phyloP scores from a whole-genome alignment of 2,888 invertebrate genomes.

The Hanleya hanleyi region DNA sequence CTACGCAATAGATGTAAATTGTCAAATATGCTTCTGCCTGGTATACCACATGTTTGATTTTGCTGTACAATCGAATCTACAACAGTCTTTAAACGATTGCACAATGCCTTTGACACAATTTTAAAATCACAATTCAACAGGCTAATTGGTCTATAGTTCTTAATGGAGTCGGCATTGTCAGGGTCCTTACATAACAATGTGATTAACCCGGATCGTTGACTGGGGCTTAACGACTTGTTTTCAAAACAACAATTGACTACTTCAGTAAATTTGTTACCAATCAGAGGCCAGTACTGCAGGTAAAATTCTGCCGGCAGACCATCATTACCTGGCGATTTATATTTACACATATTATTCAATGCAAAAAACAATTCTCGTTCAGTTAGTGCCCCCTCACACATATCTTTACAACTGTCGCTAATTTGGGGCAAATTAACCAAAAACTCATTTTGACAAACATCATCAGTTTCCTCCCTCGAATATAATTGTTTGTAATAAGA shows the following conservation, averaged over 20 bases:
- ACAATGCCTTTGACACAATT: too few species aligned
- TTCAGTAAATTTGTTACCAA: neutral
- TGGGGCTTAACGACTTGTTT: neutral
- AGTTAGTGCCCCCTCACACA: neutral
- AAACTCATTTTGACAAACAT: neutral
- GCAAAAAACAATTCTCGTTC: neutral
- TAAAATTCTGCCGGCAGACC: conserved; percentile 6
- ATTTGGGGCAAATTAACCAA: neutral
- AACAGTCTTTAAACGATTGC: too few species aligned
- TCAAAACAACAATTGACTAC: conserved; percentile 5
- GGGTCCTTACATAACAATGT: neutral
- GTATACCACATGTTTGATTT: too few species aligned
- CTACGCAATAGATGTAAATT: too few species aligned
- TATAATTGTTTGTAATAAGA: neutral
- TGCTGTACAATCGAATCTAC: too few species aligned
- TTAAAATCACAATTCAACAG: too few species aligned
- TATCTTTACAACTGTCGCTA: neutral
- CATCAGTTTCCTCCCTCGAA: neutral
- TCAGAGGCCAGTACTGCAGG: neutral
- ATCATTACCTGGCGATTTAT: neutral
- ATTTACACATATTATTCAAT: neutral
- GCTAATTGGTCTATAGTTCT: too few species aligned
- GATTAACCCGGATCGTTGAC: neutral
- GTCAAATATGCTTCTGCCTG: too few species aligned
- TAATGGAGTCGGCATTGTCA: neutral